Evolutionary conservation across 2,888 invertebrate genomes (phyloP), one percentile per base, ranked within the genome.

Genomic region (Ferrisia virgata): DNA sequence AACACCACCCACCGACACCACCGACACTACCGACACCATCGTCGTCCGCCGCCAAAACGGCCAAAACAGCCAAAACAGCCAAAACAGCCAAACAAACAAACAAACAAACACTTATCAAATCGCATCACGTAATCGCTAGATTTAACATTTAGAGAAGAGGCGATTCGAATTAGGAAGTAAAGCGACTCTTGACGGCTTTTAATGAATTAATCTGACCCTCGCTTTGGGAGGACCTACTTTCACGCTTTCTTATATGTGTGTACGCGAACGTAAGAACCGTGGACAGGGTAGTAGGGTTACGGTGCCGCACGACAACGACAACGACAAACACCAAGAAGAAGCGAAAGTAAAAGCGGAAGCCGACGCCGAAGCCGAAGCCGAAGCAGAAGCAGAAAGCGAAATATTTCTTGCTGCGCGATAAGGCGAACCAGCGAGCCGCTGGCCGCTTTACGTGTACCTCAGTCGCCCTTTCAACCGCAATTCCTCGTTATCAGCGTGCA

Each of bases 131-230:
- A 43, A 40, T 22, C 58, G 53, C 82, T 53, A 58, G 80, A 69
- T 33, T 40, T 58, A 40, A 15, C 33, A 15, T 69, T 40, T n/a
- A 58, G 40, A 43, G n/a, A 53, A 82, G 84, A 79, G 84, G 53
- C 36, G 78, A 22, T 53, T 39, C 58, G 80, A 58, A 83, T 39
- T 79, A 69, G 82, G 79, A 79, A 39, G 43, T 53, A 53, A 85
- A 72, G 64, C 40, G 80, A 72, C 85, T 78, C 76, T 39, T 80
- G 69, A 47, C 53, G 83, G 28, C 84, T 69, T 72, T 84, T 85
- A 84, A 84, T 79, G 85, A 84, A 84, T 82, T 84, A 84, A 84
- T 84, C 85, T 82, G 79, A 83, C 78, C 83, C 84, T 84, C 80
- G 79, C 13, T 36, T 22, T 83, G 83, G 83, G 83, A 72, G 83